Evolutionary conservation across 2,888 invertebrate species (phyloP), one percentile per base, ranked within the genome.

Genomic region (Ametastegia equiseti): DNA sequence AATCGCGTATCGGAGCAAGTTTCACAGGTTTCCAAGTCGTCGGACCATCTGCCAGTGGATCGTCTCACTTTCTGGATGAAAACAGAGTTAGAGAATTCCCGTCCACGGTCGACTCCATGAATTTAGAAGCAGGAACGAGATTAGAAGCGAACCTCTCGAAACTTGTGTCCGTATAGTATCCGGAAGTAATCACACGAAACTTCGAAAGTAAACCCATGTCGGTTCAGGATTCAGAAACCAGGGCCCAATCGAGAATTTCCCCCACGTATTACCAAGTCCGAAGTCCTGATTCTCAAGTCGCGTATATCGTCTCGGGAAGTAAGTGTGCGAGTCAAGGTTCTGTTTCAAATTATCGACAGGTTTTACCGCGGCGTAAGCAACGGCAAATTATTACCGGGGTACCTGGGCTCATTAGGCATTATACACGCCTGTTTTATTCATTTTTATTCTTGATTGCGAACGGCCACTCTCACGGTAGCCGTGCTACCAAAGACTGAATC

Each of bases 301-400:
- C 65, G 65, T 11, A 36, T 75, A 75, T 54, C 75, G 75, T 45
- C 71, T 71, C 36, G 50, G 50, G 33, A 54, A 54, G 54, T 54
- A 36, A 54, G 75, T 75, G 36, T 54, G 82, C 83, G 83, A 82
- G 83, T 83, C 83, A 84, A 81, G 83, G 83, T 85, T 84, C 83
- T 87, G 87, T 86, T 88, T 86, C 86, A 84, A 87, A 87, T 88
- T 88, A 89, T 89, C 88, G 87, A 85, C 83, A 83, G 86, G 85
- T 87, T 89, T 87, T 88, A 88, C 54, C 86, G 86, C 86, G 85
- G 86, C 85, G 83, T 54, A 84, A 85, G 86, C 87, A 89, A 89
- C 88, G 86, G 85, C 89, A 84, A 86, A 87, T 89, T 88, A 90
- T 90, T 90, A 89, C 87, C 85, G 83, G 87, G 89, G 88, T 88